Conservation (phyloP, 2,113 vertebrate species). For the Sinocyclocheilus grahami region DNA sequence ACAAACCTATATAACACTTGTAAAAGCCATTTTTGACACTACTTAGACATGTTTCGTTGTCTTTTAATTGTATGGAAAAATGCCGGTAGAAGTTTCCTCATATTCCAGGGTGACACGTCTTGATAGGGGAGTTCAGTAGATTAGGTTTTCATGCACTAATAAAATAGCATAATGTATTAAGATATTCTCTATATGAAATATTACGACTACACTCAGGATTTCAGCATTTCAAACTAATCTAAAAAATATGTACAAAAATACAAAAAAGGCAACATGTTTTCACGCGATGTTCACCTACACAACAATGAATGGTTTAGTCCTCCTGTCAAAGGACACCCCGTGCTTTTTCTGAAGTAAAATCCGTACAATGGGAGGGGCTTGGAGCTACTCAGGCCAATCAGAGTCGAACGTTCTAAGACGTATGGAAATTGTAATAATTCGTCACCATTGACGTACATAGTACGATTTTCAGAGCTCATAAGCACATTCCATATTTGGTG, state of each 20-base stretch:
- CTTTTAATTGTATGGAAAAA: conserved; percentile 17
- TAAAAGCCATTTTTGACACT: not conserved
- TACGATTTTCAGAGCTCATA: not conserved
- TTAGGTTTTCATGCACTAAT: no score
- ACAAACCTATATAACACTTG: not conserved
- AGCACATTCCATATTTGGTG: not conserved
- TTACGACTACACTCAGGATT: accelerated
- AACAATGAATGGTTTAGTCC: not conserved
- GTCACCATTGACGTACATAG: conserved; percentile 12
- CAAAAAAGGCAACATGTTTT: not conserved
- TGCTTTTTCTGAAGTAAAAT: not conserved
- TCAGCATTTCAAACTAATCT: not conserved
- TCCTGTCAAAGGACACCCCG: not conserved
- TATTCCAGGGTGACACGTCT: not conserved
- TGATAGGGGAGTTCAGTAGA: not conserved
- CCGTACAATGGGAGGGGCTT: not conserved
- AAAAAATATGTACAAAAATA: not conserved
- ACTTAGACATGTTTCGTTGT: not conserved
- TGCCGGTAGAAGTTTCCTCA: conserved; percentile 8
- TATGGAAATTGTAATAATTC: not conserved
- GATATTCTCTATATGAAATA: not conserved
- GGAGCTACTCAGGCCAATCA: not conserved
- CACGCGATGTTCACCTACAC: not conserved
- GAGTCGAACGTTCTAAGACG: not conserved
- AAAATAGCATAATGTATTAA: not conserved